These are phyloP conservation scores for Alentia gelatinosa DNA, from an alignment of 2,888 invertebrate species.

Conservation along the genomic window DNA sequence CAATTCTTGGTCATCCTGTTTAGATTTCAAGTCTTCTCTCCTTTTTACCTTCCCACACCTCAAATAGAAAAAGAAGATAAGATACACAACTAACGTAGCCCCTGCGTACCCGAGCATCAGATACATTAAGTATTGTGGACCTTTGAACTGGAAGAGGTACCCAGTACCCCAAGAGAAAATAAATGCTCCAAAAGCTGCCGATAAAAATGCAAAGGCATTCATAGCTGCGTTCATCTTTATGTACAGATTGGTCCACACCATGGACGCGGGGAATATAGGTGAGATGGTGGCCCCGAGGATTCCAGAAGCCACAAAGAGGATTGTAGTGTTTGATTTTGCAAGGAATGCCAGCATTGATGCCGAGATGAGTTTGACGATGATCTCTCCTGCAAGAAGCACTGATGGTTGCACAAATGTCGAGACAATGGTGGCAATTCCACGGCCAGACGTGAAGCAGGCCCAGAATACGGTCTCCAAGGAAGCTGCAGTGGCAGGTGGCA, in stretches of 20 bases:
- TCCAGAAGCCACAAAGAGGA: conserved; percentile 55
- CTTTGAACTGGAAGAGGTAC: conserved; percentile 57
- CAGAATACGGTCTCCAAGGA: conserved; percentile 38
- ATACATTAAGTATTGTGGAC: conserved; percentile 58
- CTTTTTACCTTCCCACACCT: background rate
- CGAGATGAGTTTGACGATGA: background rate
- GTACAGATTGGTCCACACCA: conserved; percentile 59
- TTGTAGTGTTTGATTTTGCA: background rate
- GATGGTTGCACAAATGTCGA: background rate
- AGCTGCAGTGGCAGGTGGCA: background rate
- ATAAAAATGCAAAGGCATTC: conserved; percentile 52
- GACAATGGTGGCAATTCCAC: conserved; percentile 30
- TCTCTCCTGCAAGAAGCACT: background rate
- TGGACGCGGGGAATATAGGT: conserved; percentile 53
- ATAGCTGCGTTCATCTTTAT: conserved; percentile 46
- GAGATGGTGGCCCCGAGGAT: conserved; percentile 54
- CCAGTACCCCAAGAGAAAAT: conserved; percentile 56
- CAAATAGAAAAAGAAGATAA: background rate
- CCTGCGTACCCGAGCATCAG: conserved; percentile 54
- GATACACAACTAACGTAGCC: background rate
- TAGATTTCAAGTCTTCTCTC: background rate
- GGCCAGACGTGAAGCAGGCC: conserved; percentile 51
- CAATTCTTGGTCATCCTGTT: background rate
- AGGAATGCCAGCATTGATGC: conserved; percentile 17
- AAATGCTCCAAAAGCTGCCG: conserved; percentile 52